Conservation (phyloP, 2,113 vertebrate genomes). For the Condylura cristata region DNA sequence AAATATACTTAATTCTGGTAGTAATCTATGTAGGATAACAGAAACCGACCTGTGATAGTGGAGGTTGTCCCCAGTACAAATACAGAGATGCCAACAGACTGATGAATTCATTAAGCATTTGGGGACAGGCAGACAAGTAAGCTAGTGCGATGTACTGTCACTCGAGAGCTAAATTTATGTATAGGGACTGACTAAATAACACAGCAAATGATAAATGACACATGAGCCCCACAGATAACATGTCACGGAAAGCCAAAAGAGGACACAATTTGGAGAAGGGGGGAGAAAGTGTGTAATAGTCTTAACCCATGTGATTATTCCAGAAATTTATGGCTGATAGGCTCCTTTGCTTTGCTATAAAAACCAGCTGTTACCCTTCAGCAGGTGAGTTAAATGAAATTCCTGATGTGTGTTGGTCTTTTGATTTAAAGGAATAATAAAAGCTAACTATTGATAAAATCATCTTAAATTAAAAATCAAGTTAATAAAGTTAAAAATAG, state of each 20-base stretch:
- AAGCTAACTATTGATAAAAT: neutral
- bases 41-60: neutral
- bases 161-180: neutral
- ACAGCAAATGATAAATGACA: neutral
- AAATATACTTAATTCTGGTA: neutral
- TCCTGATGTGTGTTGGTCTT: neutral
- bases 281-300: neutral
- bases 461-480: neutral
- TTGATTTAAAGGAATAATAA: neutral
- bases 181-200: neutral
- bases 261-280: neutral
- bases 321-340: neutral
- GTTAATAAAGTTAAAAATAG: neutral
- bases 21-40: slow-evolving; percentile 14
- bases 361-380: neutral
- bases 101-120: neutral
- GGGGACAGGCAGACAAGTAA: neutral
- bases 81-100: neutral
- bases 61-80: neutral
- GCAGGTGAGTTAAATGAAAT: neutral
- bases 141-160: neutral
- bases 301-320: neutral
- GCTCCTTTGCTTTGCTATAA: neutral
- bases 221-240: neutral
- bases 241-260: neutral